These are phyloP conservation scores for Lineus longissimus DNA, from an alignment of 1,140 invertebrate genomes.

Conservation along the genomic window DNA sequence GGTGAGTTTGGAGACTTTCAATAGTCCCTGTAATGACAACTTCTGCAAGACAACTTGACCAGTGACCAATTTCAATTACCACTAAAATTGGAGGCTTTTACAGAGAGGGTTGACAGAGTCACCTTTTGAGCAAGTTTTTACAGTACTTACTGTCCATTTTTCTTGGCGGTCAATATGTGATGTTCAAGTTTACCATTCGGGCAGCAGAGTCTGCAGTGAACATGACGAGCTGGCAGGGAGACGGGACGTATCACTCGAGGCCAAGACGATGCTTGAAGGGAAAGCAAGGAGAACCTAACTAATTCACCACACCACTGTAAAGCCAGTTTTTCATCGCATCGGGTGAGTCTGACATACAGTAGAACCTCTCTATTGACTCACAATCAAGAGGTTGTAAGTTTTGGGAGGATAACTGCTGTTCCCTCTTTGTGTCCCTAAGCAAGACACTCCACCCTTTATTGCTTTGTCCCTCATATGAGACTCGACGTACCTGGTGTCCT, in stretches of 20 bases:
- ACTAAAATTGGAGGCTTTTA: background rate
- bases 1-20: no score
- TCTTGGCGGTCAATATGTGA: constrained; percentile 69
- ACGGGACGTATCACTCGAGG: constrained; percentile 71
- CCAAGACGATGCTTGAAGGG: constrained; percentile 65
- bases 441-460: no score
- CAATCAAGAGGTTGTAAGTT: no score
- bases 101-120: background rate
- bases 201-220: constrained; percentile 75
- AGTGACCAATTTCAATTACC: no score
- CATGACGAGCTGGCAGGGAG: constrained; percentile 65
- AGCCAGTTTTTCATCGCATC: background rate
- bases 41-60: no score
- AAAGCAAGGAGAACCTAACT: background rate
- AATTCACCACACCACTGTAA: background rate
- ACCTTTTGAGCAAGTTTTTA: background rate
- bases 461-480: no score
- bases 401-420: no score
- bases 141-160: constrained; percentile 65
- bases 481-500: no score
- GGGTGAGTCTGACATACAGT: background rate
- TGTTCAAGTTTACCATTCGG: constrained; percentile 69
- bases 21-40: no score
- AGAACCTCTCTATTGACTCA: no score
- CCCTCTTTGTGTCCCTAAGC: no score